phyloP scores from a whole-genome alignment of 2,888 invertebrate genomes.

The Drosophila rubida region DNA sequence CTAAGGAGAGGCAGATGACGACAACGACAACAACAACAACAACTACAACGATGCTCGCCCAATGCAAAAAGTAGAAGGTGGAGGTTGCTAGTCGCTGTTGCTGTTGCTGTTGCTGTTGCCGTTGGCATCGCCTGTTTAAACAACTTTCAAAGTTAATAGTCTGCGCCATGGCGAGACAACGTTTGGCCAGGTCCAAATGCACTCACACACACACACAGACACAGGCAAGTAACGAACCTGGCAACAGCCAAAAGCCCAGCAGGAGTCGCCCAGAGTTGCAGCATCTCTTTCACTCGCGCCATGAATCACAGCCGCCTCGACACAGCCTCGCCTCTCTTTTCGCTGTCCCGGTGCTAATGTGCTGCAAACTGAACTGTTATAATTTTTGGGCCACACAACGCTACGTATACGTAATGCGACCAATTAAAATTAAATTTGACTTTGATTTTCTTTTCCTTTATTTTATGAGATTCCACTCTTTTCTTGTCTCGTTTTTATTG shows the following conservation, averaged over 20 bases:
- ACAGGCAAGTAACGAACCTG: not conserved
- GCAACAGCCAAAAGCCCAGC: constrained; percentile 58
- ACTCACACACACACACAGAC: constrained; percentile 22
- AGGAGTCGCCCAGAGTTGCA: constrained; percentile 58
- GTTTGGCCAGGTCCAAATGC: constrained; percentile 44
- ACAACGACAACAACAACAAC: constrained; percentile 33
- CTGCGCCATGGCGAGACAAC: constrained; percentile 81
- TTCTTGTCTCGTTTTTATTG: not conserved
- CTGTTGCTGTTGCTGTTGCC: constrained; percentile 28
- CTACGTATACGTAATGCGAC: constrained; percentile 75
- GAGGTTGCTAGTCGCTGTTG: constrained; percentile 57
- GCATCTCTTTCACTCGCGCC: constrained; percentile 38
- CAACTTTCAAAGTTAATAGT: constrained; percentile 82
- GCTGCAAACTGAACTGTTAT: constrained; percentile 71
- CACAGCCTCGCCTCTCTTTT: constrained; percentile 20
- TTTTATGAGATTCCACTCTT: constrained; percentile 1
- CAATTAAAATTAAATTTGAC: constrained; percentile 72
- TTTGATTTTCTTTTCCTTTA: constrained; percentile 31
- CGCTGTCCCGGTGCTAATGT: constrained; percentile 66
- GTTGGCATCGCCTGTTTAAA: constrained; percentile 78
- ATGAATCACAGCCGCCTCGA: constrained; percentile 70
- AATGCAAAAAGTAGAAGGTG: constrained; percentile 80
- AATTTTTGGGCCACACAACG: constrained; percentile 57
- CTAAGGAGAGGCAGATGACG: constrained; percentile 52
- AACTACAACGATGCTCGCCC: constrained; percentile 72